Evolutionary conservation across 2,113 vertebrate genomes (phyloP).

Genomic region (Camelus bactrianus): DNA sequence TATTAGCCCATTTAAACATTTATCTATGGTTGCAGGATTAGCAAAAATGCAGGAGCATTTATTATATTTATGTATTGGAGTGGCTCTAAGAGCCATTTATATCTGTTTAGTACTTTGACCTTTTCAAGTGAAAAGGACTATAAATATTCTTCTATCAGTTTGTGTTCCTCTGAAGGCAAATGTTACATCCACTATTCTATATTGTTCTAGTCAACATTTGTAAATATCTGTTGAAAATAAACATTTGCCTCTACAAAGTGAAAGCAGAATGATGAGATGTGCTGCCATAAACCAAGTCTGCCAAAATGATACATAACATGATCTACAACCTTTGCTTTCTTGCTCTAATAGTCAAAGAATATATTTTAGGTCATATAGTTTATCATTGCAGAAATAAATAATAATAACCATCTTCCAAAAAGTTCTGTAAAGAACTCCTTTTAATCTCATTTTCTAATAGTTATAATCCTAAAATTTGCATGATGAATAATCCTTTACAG

Average conservation of each 20-base stretch:
- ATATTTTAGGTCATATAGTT: slow-evolving; percentile 26
- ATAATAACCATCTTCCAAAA: slow-evolving; percentile 21
- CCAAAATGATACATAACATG: neutral
- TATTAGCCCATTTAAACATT: slow-evolving; percentile 18
- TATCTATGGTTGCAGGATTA: neutral
- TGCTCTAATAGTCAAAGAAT: neutral
- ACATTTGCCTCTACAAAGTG: neutral
- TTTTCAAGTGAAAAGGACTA: slow-evolving; percentile 35
- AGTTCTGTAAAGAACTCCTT: neutral
- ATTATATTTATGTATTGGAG: neutral
- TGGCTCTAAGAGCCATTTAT: neutral
- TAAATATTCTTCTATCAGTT: slow-evolving; percentile 36
- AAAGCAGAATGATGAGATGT: neutral
- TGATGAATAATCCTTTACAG: slow-evolving; percentile 35
- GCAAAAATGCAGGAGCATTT: neutral
- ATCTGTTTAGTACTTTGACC: slow-evolving; percentile 39
- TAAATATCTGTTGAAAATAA: slow-evolving; percentile 54
- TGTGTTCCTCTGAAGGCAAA: slow-evolving; percentile 23
- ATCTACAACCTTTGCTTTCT: neutral
- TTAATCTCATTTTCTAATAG: slow-evolving; percentile 13
- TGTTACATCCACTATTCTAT: neutral
- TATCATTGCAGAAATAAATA: neutral
- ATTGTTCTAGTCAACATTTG: neutral
- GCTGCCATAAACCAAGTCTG: neutral
- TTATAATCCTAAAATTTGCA: slow-evolving; percentile 44